phyloP scores from a whole-genome alignment of 1,140 invertebrate genomes.

The Akabosia matsudoensis region DNA sequence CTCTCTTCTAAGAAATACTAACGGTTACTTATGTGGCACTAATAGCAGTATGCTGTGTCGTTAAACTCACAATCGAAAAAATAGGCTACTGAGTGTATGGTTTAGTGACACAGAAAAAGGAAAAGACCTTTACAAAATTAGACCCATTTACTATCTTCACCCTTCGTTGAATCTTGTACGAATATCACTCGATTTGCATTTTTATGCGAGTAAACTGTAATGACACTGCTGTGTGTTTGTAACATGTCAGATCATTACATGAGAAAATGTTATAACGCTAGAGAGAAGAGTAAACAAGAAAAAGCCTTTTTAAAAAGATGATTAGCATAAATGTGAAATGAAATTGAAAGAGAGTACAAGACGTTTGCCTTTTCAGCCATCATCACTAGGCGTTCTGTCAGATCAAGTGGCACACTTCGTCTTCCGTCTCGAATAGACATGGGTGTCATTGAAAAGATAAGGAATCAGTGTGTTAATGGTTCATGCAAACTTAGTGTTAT shows the following conservation, averaged over 20 bases:
- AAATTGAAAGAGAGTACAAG: not conserved
- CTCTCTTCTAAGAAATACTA: not conserved
- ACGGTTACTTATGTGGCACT: conserved; percentile 13
- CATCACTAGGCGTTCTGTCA: too few relatives aligned
- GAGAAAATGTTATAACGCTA: not conserved
- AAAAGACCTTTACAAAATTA: not conserved
- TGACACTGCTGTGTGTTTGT: not conserved
- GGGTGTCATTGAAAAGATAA: not conserved
- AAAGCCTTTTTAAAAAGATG: not conserved
- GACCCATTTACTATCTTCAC: not conserved
- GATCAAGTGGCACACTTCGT: not conserved
- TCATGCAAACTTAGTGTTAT: conserved; percentile 15
- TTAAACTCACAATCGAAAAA: not conserved
- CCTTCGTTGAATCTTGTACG: not conserved
- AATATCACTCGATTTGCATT: conserved; percentile 24
- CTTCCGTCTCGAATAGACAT: not conserved
- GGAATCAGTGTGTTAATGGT: not conserved
- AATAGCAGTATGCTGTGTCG: not conserved
- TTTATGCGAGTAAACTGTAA: not conserved
- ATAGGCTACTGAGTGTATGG: not conserved
- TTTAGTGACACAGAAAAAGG: not conserved
- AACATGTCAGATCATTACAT: too few relatives aligned
- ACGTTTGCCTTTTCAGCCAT: too few relatives aligned
- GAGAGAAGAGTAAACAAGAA: not conserved
- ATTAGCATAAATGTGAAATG: too few relatives aligned